Evolutionary conservation across 2,113 vertebrate genomes (phyloP), one percentile per base, ranked within the genome.

Genomic region (Erythrocercus mccallii): DNA sequence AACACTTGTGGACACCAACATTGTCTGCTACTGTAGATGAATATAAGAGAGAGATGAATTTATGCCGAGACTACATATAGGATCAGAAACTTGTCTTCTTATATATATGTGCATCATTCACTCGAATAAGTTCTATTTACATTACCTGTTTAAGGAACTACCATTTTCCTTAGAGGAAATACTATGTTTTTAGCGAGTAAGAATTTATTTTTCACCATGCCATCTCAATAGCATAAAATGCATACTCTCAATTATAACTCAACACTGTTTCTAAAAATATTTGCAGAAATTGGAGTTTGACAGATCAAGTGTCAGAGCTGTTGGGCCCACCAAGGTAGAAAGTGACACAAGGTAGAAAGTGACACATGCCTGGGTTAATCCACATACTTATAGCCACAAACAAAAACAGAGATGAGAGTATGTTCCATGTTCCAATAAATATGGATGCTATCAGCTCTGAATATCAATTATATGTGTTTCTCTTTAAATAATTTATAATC

Each of bases 401-500:
- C 93, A 88, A 40, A 40, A 30, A 1, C 9, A 48, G 62, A 73
- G 21, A 72, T 2, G 3, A 92, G 56, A 48, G 19, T 45, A 53
- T 15, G 8, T 47, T 81, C 56, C 69, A 53, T 15, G 8, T 47
- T 81, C 56, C 69, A 71, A 60, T 72, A 86, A 71, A 92, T 86
- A 93, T 37, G 42, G 62, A 57, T 3, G 7, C 51, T 79, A 37
- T 66, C 45, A 62, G 33, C 72, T 92, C 53, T 69, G 60, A 85
- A 71, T 87, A 92, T 93, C 73, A 95, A 68, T 78, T 94, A 50
- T 30, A 65, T 54, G 47, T 40, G 80, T 35, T 58, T 48, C 7
- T 12, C 51, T 90, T 92, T 51, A 66, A 96, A 92, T 84, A 74
- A 89, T 74, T 82, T 76, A 60, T 91, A 91, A 95, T 92, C 90